phyloP scores from a whole-genome alignment of 2,797 vertebrate genomes.

The Australoheros facetus region DNA sequence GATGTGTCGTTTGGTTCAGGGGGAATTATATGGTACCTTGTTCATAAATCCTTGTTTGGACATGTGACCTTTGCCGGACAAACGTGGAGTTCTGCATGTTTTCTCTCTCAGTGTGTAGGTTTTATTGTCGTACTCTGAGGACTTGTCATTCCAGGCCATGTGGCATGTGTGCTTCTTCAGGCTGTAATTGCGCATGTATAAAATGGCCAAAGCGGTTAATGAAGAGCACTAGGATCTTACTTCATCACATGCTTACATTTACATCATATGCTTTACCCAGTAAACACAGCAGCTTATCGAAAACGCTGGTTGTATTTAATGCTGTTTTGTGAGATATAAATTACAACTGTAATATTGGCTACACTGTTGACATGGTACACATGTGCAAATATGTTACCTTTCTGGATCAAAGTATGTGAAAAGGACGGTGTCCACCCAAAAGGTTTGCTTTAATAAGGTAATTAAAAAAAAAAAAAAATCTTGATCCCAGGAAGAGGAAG shows the following conservation, averaged over 20 bases:
- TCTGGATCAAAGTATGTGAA: too few relatives aligned
- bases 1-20: not conserved
- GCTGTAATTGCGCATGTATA: not conserved
- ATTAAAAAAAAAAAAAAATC: not conserved
- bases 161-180: not conserved
- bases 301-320: not conserved
- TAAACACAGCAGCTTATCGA: not conserved
- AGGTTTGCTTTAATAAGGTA: not conserved
- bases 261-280: not conserved
- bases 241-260: too few relatives aligned
- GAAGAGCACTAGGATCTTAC: too few relatives aligned
- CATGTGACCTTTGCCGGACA: not conserved
- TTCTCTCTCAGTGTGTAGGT: too few relatives aligned
- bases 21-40: fast-evolving
- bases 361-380: too few relatives aligned
- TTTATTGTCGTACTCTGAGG: not conserved
- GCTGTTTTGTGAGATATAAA: not conserved
- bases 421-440: not conserved
- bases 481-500: not conserved
- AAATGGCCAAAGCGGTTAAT: too few relatives aligned
- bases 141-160: fast-evolving
- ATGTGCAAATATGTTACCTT: too few relatives aligned
- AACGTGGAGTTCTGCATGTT: not conserved
- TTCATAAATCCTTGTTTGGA: not conserved
- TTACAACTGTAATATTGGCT: not conserved